Percentiles rank a stretch among this genome's conserved stretches.
These are phyloP conservation scores for Luffia ferchaultella DNA, from an alignment of 2,888 invertebrate species.

Conservation along the genomic window DNA sequence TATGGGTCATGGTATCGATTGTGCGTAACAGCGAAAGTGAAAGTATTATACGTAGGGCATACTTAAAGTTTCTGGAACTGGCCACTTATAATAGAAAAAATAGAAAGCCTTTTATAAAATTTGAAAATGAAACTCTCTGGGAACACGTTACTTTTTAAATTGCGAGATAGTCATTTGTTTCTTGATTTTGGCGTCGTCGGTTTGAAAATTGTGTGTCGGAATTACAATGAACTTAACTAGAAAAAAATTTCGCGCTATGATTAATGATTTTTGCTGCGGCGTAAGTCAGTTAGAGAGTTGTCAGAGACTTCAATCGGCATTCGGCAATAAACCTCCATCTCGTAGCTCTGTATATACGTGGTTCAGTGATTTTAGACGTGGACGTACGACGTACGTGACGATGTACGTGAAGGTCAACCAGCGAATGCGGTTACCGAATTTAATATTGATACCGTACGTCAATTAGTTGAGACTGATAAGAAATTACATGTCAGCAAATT, in stretches of 20 bases:
- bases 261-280: not conserved
- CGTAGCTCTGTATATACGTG: not conserved
- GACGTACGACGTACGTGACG: too few relatives aligned
- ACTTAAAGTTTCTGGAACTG: not conserved
- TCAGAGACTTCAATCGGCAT: not conserved
- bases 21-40: too few relatives aligned
- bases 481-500: not conserved
- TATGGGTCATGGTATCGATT: too few relatives aligned
- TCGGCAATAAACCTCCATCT: not conserved
- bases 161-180: not conserved
- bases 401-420: too few relatives aligned
- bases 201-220: not conserved
- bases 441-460: not conserved
- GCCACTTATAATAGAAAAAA: not conserved
- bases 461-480: not conserved
- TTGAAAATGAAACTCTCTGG: not conserved
- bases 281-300: not conserved
- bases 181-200: not conserved
- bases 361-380: not conserved
- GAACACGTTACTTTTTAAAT: not conserved
- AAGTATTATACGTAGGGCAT: not conserved
- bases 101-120: not conserved
- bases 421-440: not conserved
- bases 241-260: not conserved
- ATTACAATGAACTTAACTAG: not conserved